Conservation (phyloP, 2,888 invertebrate species). For the Ganaspis brasiliensis region DNA sequence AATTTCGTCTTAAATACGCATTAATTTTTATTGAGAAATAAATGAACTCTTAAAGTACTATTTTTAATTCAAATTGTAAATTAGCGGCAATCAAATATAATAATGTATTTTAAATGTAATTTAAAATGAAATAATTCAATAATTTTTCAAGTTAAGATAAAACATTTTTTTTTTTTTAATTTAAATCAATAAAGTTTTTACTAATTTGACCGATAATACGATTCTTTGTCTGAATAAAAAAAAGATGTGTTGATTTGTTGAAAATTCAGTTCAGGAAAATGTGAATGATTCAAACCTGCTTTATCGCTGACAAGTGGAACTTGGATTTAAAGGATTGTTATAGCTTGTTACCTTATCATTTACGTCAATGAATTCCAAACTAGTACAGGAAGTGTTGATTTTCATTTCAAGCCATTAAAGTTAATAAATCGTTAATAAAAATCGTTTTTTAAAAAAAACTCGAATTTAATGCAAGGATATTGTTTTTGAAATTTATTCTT, state of each 20-base stretch:
- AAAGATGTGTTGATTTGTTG: not conserved
- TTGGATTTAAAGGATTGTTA: constrained; percentile 19
- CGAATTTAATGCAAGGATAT: too few relatives aligned
- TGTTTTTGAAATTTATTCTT: too few relatives aligned
- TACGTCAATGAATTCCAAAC: constrained; percentile 23
- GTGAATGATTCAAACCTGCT: not conserved
- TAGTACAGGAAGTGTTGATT: not conserved
- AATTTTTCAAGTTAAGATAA: too few relatives aligned
- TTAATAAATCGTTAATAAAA: constrained; percentile 3
- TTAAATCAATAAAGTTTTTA: not conserved
- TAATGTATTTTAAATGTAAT: too few relatives aligned
- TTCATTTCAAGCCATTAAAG: not conserved
- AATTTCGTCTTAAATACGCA: too few relatives aligned
- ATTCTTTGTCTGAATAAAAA: too few relatives aligned
- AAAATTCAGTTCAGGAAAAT: not conserved
- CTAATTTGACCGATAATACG: too few relatives aligned
- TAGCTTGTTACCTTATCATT: constrained; percentile 17
- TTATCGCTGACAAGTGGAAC: not conserved
- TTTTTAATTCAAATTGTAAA: too few relatives aligned
- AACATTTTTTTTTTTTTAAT: not conserved
- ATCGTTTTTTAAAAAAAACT: not conserved
- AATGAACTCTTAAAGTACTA: too few relatives aligned
- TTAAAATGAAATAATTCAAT: too few relatives aligned
- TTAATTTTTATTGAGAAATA: too few relatives aligned
- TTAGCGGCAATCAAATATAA: too few relatives aligned